Evolutionary conservation across 1,140 invertebrate genomes (phyloP).

Genomic region (Lepidurus apus): DNA sequence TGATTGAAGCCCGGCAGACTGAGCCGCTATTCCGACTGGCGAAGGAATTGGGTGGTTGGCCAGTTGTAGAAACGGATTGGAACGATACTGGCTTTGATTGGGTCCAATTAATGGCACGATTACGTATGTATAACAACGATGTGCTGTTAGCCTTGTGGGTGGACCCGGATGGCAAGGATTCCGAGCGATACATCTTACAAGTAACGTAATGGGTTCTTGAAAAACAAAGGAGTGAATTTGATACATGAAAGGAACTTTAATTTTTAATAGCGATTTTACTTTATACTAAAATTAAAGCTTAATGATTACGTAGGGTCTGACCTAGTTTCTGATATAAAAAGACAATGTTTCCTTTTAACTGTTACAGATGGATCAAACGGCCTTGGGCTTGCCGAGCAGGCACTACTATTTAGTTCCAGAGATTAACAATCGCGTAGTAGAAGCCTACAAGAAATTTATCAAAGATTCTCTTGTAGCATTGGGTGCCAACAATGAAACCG

Average conservation of each 20-base stretch:
- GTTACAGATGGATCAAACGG: constrained; percentile 74
- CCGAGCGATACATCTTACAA: constrained; percentile 66
- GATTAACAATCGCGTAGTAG: constrained; percentile 59
- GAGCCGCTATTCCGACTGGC: constrained; percentile 66
- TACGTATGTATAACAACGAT: constrained; percentile 77
- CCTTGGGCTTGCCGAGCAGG: constrained; percentile 74
- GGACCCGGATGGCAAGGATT: constrained; percentile 81
- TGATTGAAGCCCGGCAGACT: constrained; percentile 57
- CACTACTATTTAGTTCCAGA: constrained; percentile 73
- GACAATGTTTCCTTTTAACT: constrained; percentile 17
- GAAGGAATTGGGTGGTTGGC: constrained; percentile 74
- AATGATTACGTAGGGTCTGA: no score
- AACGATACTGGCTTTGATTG: constrained; percentile 62
- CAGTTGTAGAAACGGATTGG: constrained; percentile 63
- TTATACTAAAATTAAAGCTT: neutral
- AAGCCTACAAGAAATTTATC: constrained; percentile 73
- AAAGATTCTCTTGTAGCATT: constrained; percentile 61
- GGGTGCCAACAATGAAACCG: constrained; percentile 55
- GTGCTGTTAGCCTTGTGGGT: constrained; percentile 77
- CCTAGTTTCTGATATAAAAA: neutral
- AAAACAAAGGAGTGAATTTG: neutral
- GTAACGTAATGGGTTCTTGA: constrained; percentile 5
- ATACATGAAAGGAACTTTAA: neutral
- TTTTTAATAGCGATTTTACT: no score
- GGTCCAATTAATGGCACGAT: constrained; percentile 63